These are phyloP conservation scores for Rhagophthalmus giganteus DNA, from an alignment of 2,888 invertebrate genomes.

Conservation along the genomic window DNA sequence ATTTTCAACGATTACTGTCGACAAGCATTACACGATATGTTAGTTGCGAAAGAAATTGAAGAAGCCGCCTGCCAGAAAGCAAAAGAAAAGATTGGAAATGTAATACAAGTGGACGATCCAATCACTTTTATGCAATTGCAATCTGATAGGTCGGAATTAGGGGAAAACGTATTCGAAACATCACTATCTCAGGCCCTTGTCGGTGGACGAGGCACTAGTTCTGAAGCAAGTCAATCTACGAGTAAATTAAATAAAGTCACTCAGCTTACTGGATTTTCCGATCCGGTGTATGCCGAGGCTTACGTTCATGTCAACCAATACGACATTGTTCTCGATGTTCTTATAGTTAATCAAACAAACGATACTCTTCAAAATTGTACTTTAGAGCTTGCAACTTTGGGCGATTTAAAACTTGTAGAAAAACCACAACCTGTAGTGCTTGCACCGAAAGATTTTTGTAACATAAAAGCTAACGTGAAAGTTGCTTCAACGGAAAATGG, in stretches of 20 bases:
- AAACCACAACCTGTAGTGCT: constrained; percentile 94
- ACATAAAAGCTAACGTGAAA: constrained; percentile 98
- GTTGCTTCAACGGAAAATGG: constrained; percentile 99
- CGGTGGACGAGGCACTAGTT: constrained; percentile 57
- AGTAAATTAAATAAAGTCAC: constrained; percentile 75
- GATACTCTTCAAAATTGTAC: constrained; percentile 98
- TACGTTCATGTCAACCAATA: constrained; percentile 98
- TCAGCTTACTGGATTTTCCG: constrained; percentile 97
- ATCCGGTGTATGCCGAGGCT: constrained; percentile 99
- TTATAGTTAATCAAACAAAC: constrained; percentile 96
- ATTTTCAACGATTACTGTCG: constrained; percentile 77
- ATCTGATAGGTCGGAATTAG: constrained; percentile 60
- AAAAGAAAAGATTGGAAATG: constrained; percentile 68
- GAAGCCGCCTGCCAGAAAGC: constrained; percentile 64
- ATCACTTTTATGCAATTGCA: constrained; percentile 80
- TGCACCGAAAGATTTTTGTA: constrained; percentile 95
- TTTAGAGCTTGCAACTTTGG: constrained; percentile 95
- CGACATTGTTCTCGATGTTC: constrained; percentile 96
- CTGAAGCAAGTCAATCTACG: constrained; percentile 60
- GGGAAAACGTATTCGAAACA: constrained; percentile 89
- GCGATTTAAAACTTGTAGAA: constrained; percentile 97
- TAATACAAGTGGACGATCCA: constrained; percentile 84
- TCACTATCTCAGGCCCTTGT: constrained; percentile 89
- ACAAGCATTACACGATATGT: constrained; percentile 79
- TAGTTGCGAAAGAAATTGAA: constrained; percentile 76